A percentile compares a stretch with the other conserved stretches of the same genome.
phyloP scores from a whole-genome alignment of 2,113 vertebrate species.

The Lagopus leucura region DNA sequence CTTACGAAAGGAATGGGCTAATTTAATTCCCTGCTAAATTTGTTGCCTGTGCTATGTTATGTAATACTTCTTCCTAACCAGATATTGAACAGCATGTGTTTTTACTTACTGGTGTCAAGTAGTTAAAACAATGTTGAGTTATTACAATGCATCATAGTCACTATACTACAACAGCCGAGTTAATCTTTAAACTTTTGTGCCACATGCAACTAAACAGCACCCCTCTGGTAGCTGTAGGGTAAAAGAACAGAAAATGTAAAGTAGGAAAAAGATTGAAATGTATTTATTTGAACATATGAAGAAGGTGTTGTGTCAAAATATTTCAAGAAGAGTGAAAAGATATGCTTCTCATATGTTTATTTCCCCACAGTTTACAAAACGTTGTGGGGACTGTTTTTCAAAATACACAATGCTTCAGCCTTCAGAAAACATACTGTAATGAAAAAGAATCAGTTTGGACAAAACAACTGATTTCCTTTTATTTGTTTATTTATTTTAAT shows the following conservation, averaged over 20 bases:
- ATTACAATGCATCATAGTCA: conserved; percentile 26
- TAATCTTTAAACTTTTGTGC: conserved; percentile 1
- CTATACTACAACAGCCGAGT: not conserved
- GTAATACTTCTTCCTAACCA: conserved; percentile 55
- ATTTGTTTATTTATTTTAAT: not conserved
- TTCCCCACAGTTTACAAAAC: not conserved
- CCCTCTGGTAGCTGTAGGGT: not conserved
- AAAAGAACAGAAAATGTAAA: not conserved
- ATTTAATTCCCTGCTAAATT: conserved; percentile 29
- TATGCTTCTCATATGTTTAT: not conserved
- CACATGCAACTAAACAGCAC: not conserved
- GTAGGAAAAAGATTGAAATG: not conserved
- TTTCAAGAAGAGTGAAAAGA: not conserved
- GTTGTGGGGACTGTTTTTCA: not conserved
- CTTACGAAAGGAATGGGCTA: conserved; percentile 29
- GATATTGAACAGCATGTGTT: conserved; percentile 69
- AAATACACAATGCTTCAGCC: not conserved
- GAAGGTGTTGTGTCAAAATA: conserved; percentile 23
- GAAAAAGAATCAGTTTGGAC: not conserved
- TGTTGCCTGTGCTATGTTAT: conserved; percentile 36
- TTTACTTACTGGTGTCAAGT: conserved; percentile 69
- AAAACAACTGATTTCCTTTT: not conserved
- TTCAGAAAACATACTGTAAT: not conserved
- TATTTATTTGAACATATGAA: not conserved
- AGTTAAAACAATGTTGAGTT: conserved; percentile 69